Percentiles rank a stretch among this genome's conserved stretches.
phyloP scores from a whole-genome alignment of 2,797 vertebrate genomes.

The Myripristis jacobus region DNA sequence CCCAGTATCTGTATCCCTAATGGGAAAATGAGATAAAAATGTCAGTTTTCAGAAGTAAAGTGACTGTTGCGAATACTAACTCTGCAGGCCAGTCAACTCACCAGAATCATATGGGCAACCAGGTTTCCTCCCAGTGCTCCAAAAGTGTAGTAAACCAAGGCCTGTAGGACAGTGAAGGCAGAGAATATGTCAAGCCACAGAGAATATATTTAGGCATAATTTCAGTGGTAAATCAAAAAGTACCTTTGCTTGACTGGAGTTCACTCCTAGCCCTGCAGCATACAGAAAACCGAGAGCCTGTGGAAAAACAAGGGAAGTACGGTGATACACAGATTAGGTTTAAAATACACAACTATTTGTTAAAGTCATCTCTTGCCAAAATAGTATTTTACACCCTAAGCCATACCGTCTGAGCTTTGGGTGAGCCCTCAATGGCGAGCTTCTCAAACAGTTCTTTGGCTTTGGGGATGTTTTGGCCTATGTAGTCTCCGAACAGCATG shows the following conservation, averaged over 20 bases:
- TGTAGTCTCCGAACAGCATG: conserved; percentile 93
- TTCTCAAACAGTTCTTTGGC: conserved; percentile 94
- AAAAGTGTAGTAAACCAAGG: conserved; percentile 97
- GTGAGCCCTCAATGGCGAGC: conserved; percentile 92
- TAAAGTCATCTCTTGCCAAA: not conserved
- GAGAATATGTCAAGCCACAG: not conserved
- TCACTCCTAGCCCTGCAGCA: conserved; percentile 95
- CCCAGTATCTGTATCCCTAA: conserved; percentile 98
- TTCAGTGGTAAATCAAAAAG: conserved; percentile 10
- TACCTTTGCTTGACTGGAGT: conserved; percentile 99
- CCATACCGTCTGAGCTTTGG: conserved; percentile 94
- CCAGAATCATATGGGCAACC: conserved; percentile 97
- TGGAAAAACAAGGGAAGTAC: conserved; percentile 23
- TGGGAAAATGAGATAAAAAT: conserved; percentile 5
- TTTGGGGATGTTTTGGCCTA: conserved; percentile 89
- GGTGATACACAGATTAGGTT: not conserved
- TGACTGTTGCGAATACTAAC: not conserved
- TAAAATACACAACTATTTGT: not conserved
- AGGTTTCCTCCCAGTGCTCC: conserved; percentile 96
- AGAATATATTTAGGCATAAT: not conserved
- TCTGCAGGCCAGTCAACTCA: conserved; percentile 75
- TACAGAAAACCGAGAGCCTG: conserved; percentile 98
- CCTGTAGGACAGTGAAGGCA: conserved; percentile 77
- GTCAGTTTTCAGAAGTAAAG: not conserved
- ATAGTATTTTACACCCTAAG: not conserved